Percentiles rank a stretch among this genome's conserved stretches.
Conservation (phyloP, 2,113 vertebrate species). For the Mastomys natalensis region DNA sequence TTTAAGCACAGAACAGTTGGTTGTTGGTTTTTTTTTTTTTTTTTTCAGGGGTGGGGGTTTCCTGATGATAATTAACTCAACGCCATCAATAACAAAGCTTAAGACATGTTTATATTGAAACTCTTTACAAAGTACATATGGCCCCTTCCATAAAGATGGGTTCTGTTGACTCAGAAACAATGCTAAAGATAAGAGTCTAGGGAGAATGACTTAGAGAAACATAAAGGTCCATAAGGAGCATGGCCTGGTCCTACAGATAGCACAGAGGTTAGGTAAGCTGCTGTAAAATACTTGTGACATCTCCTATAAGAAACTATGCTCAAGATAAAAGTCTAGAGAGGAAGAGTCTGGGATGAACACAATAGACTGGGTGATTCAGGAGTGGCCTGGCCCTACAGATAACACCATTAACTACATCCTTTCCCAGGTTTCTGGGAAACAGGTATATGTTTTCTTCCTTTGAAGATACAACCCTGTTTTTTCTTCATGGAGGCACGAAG, state of each 20-base stretch:
- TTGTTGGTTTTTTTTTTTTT: background rate
- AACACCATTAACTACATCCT: background rate
- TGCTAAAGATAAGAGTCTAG: background rate
- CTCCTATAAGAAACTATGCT: background rate
- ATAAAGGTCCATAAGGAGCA: background rate
- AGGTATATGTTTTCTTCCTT: background rate
- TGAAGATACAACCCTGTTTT: background rate
- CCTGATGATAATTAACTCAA: background rate
- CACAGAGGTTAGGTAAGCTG: background rate
- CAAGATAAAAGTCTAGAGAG: background rate
- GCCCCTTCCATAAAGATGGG: background rate
- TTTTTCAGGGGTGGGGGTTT: too few relatives aligned
- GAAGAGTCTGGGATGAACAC: background rate
- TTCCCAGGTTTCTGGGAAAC: background rate
- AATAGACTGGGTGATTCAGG: background rate
- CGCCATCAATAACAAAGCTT: background rate
- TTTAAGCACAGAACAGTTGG: background rate
- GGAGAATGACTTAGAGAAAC: background rate
- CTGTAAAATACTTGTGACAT: background rate
- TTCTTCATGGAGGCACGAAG: too few relatives aligned
- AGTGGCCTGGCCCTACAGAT: background rate
- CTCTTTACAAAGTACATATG: background rate
- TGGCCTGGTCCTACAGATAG: background rate
- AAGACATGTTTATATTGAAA: background rate
- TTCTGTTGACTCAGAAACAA: background rate